Percentiles rank a stretch among this genome's conserved stretches.
Evolutionary conservation across 2,113 vertebrate species (phyloP).

Genomic region (Plecotus auritus): DNA sequence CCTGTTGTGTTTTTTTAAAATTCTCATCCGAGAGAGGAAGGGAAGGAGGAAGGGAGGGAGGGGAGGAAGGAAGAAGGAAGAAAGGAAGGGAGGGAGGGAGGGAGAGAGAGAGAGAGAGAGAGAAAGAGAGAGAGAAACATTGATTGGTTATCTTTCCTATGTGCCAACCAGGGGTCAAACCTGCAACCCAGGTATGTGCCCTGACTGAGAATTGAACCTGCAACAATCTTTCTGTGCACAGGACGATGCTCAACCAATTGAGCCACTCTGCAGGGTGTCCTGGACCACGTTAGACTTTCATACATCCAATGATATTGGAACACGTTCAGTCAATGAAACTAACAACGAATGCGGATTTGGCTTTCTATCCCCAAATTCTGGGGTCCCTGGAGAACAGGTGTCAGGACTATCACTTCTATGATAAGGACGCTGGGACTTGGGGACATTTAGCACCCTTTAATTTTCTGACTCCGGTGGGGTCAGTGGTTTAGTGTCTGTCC

Average conservation of each 20-base stretch:
- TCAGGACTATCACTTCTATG: neutral
- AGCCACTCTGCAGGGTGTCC: neutral
- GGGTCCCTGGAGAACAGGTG: no score
- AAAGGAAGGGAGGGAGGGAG: no score
- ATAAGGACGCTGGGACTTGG: neutral
- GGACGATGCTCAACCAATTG: neutral
- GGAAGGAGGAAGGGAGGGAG: neutral
- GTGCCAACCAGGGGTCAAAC: neutral
- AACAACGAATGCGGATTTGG: neutral
- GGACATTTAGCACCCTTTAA: neutral
- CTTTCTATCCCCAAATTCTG: neutral
- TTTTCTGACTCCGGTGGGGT: neutral
- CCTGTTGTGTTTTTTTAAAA: neutral
- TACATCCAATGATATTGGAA: neutral
- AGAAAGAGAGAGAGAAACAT: no score
- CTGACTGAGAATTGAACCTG: neutral
- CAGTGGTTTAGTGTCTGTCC: neutral
- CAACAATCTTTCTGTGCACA: neutral
- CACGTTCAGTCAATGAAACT: neutral
- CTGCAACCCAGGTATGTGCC: neutral
- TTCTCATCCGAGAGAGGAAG: neutral
- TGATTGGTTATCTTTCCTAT: no score
- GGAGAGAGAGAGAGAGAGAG: no score
- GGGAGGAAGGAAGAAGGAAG: no score
- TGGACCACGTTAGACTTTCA: neutral